These are phyloP conservation scores for Cheilosia scutellata DNA, from an alignment of 2,888 invertebrate genomes.

Conservation along the genomic window DNA sequence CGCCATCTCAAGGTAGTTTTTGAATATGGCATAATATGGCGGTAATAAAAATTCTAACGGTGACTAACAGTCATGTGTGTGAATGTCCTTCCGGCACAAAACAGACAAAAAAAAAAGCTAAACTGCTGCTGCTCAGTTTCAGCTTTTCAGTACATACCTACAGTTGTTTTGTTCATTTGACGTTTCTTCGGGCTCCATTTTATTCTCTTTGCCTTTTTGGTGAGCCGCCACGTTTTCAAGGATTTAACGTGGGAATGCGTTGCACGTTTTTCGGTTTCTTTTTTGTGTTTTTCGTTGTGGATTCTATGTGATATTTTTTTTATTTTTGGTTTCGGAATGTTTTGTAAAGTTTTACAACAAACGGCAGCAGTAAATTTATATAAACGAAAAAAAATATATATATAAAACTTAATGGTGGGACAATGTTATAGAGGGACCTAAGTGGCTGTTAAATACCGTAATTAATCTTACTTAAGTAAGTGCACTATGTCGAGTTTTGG, in stretches of 20 bases:
- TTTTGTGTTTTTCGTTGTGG: background rate
- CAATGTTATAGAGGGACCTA: slow-evolving; percentile 55
- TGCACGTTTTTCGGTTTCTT: slow-evolving; percentile 28
- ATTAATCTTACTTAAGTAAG: slow-evolving; percentile 76
- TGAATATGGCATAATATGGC: slow-evolving; percentile 63
- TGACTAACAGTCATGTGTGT: slow-evolving; percentile 55
- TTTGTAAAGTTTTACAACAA: slow-evolving; percentile 64
- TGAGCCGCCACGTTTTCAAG: slow-evolving; percentile 48
- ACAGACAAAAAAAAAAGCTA: background rate
- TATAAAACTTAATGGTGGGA: slow-evolving; percentile 34
- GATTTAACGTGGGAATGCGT: slow-evolving; percentile 50
- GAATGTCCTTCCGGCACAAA: slow-evolving; percentile 49
- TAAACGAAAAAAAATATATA: slow-evolving; percentile 3
- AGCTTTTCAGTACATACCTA: slow-evolving; percentile 10
- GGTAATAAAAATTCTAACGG: slow-evolving; percentile 67
- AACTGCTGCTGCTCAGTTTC: slow-evolving; percentile 28
- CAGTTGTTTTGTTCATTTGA: slow-evolving; percentile 41
- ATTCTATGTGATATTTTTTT: slow-evolving; percentile 7
- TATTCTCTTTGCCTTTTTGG: slow-evolving; percentile 7
- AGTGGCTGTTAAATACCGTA: slow-evolving; percentile 75
- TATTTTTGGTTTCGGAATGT: slow-evolving; percentile 43
- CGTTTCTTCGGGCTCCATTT: slow-evolving; percentile 31
- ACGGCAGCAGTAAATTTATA: slow-evolving; percentile 9
- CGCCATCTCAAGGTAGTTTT: slow-evolving; percentile 37
- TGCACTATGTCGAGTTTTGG: slow-evolving; percentile 59